phyloP scores from a whole-genome alignment of 2,888 invertebrate genomes.

The Pristionchus arcanus region DNA sequence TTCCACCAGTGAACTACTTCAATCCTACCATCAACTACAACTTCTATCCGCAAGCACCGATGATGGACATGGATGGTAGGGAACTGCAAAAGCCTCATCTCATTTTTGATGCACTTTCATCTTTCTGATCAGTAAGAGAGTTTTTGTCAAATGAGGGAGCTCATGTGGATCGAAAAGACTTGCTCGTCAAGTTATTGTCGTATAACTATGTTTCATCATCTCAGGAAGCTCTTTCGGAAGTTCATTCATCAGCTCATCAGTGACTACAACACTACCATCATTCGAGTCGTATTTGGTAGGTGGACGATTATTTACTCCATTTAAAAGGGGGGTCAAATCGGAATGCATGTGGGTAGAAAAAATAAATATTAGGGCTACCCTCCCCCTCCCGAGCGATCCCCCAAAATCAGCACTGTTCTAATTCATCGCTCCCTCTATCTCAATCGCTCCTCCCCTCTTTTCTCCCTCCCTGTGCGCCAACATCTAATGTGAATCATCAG shows the following conservation, averaged over 20 bases:
- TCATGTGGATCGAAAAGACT: no score
- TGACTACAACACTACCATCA: not conserved
- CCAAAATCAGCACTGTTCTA: no score
- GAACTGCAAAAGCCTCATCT: not conserved
- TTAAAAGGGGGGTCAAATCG: no score
- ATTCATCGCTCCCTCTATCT: not conserved
- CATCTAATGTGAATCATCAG: slow-evolving; percentile 22
- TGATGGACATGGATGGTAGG: not conserved
- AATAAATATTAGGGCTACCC: no score
- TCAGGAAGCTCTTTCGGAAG: not conserved
- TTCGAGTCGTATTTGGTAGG: not conserved
- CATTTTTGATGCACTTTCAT: not conserved
- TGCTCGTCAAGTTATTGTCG: not conserved
- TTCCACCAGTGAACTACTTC: not conserved
- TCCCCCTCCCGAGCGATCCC: no score
- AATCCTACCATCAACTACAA: not conserved
- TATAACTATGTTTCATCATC: not conserved
- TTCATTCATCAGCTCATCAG: not conserved
- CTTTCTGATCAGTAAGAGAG: not conserved
- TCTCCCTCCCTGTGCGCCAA: slow-evolving; percentile 3
- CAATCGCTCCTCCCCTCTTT: not conserved
- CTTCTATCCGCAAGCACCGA: not conserved
- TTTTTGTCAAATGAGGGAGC: no score
- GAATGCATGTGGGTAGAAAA: no score
- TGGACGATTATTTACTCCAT: no score